Percentiles rank a stretch among this genome's conserved stretches.
These are phyloP conservation scores for Leucoptera coffeella DNA, from an alignment of 2,888 invertebrate genomes.

Conservation along the genomic window DNA sequence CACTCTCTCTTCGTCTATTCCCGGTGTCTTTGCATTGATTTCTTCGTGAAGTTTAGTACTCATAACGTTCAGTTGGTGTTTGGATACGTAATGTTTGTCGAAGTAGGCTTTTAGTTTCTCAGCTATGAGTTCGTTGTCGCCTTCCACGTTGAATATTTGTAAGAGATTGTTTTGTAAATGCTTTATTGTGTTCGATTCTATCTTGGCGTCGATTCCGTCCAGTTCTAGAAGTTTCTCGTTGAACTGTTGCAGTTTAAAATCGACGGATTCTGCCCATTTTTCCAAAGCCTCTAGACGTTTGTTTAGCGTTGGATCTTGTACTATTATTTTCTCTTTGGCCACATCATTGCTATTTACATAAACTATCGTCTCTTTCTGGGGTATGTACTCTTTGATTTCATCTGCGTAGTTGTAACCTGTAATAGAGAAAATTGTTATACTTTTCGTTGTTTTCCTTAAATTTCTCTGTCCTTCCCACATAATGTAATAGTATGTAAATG, in stretches of 20 bases:
- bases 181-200: conserved; percentile 47
- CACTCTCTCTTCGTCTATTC: conserved; percentile 45
- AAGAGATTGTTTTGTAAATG: conserved; percentile 50
- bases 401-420: conserved; percentile 29
- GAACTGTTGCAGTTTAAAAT: conserved; percentile 47
- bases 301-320: conserved; percentile 21
- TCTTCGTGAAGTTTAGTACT: conserved; percentile 29
- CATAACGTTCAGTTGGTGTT: conserved; percentile 51
- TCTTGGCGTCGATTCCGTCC: conserved; percentile 32
- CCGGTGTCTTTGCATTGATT: conserved; percentile 33
- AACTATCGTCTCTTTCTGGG: conserved; percentile 9
- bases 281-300: conserved; percentile 33
- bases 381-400: conserved; percentile 9
- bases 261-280: conserved; percentile 42
- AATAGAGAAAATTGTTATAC: conserved; percentile 10
- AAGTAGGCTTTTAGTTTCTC: conserved; percentile 55
- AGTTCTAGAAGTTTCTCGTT: conserved; percentile 46
- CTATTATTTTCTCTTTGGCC: conserved; percentile 18
- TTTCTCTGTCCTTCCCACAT: conserved; percentile 45
- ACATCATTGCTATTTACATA: not conserved
- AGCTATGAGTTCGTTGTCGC: conserved; percentile 23
- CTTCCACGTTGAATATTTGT: conserved; percentile 38
- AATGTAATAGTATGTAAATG: conserved; percentile 3
- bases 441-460: conserved; percentile 5
- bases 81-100: conserved; percentile 55